Percentiles rank a stretch among this genome's conserved stretches.
Conservation (phyloP, 2,888 invertebrate genomes). For the Hypselothyrea guttata region DNA sequence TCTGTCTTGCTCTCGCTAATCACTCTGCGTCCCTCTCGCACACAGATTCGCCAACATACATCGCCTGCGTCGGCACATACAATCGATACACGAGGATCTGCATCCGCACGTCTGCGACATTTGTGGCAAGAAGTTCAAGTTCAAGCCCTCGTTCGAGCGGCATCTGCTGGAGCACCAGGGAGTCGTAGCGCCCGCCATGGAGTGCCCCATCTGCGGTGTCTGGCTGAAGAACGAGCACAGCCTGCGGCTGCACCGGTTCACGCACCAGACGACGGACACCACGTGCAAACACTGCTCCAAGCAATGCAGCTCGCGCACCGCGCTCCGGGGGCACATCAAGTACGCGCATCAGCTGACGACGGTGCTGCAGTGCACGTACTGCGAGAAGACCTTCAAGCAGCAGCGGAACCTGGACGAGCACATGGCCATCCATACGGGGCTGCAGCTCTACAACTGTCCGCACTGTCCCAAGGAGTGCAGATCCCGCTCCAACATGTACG, state of each 20-base stretch:
- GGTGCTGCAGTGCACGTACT: slow-evolving; percentile 71
- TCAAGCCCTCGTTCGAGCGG: slow-evolving; percentile 74
- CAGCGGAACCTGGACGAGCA: slow-evolving; percentile 77
- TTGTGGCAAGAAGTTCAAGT: slow-evolving; percentile 78
- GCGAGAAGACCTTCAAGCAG: slow-evolving; percentile 76
- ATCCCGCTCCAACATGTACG: slow-evolving; percentile 79
- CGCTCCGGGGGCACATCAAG: slow-evolving; percentile 71
- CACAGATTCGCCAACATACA: slow-evolving; percentile 70
- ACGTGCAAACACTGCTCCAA: slow-evolving; percentile 63
- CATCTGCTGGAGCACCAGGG: slow-evolving; percentile 76
- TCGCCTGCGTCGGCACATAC: slow-evolving; percentile 70
- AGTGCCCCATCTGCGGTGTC: slow-evolving; percentile 69
- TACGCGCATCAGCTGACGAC: slow-evolving; percentile 74
- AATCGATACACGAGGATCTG: slow-evolving; percentile 74
- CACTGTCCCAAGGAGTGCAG: slow-evolving; percentile 79
- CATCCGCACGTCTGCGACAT: slow-evolving; percentile 76
- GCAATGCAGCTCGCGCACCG: slow-evolving; percentile 70
- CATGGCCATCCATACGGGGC: slow-evolving; percentile 78
- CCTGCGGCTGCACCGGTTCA: slow-evolving; percentile 63
- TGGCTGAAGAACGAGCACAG: slow-evolving; percentile 78
- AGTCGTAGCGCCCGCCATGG: slow-evolving; percentile 72
- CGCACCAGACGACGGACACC: slow-evolving; percentile 64
- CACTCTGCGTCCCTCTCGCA: too few relatives aligned
- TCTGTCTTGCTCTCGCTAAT: neutral
- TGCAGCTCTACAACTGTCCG: slow-evolving; percentile 75